A percentile compares a stretch with the other conserved stretches of the same genome.
These are phyloP conservation scores for Lamprotornis superbus DNA, from an alignment of 2,113 vertebrate species.

Conservation along the genomic window DNA sequence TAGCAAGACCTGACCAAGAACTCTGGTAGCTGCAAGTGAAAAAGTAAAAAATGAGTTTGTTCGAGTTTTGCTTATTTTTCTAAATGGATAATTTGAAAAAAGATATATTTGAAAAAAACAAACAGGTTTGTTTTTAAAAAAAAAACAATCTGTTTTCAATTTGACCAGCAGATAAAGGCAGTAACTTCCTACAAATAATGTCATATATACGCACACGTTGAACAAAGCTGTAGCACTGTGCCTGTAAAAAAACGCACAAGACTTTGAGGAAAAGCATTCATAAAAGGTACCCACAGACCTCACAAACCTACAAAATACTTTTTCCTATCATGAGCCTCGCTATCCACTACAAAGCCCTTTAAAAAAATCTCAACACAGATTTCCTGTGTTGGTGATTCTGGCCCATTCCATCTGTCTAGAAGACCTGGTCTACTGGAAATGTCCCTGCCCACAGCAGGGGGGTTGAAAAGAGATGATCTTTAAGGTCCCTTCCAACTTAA, in stretches of 20 bases:
- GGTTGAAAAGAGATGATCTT: background rate
- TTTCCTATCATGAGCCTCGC: background rate
- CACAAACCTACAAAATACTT: background rate
- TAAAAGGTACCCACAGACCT: background rate
- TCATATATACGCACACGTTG: background rate
- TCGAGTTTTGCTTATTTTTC: background rate
- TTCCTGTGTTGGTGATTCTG: background rate
- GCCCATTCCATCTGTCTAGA: background rate
- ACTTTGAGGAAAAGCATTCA: background rate
- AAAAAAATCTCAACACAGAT: background rate
- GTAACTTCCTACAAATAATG: background rate
- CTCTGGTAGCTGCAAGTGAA: background rate
- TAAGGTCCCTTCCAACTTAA: background rate
- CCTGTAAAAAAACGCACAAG: background rate
- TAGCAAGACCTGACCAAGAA: background rate
- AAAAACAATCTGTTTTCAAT: background rate
- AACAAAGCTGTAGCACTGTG: background rate
- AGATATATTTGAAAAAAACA: background rate
- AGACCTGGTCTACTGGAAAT: background rate
- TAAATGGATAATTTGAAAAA: background rate
- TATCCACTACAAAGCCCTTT: background rate
- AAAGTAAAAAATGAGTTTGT: background rate
- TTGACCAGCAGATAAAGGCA: background rate
- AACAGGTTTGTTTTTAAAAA: background rate
- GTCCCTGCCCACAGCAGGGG: background rate